Percentiles rank a stretch among this genome's conserved stretches.
These are phyloP conservation scores for Catharus minimus DNA, from an alignment of 2,113 vertebrate genomes.

Conservation along the genomic window DNA sequence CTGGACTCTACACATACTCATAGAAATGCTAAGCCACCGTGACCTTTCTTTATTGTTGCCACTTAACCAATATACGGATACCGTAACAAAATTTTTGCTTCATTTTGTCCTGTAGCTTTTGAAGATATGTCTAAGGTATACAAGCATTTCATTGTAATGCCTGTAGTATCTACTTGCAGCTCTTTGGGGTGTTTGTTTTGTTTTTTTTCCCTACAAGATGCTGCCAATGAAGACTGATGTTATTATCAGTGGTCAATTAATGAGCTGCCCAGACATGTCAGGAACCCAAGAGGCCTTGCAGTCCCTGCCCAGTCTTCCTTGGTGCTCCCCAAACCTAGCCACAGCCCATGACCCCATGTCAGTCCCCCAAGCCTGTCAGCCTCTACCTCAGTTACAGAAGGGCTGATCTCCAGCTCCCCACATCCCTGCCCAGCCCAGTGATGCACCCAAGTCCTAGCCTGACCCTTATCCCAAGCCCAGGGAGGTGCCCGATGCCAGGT, in stretches of 20 bases:
- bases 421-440: neutral
- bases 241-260: neutral
- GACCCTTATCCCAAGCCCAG: no score
- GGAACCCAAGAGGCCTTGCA: neutral
- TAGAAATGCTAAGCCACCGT: accelerated
- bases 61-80: neutral
- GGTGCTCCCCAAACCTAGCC: neutral
- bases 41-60: neutral
- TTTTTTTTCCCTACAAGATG: neutral
- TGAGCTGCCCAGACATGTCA: neutral
- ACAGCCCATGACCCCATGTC: neutral
- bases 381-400: neutral
- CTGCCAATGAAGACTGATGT: neutral
- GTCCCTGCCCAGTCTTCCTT: neutral
- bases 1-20: neutral
- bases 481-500: accelerated
- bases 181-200: neutral
- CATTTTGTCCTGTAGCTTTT: neutral
- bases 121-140: neutral
- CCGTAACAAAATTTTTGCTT: neutral
- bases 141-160: neutral
- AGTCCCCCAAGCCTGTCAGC: neutral
- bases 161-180: neutral
- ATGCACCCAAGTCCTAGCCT: accelerated
- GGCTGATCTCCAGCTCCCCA: neutral